Evolutionary conservation across 2,888 invertebrate species (phyloP), one percentile per base, ranked within the genome.

Genomic region (Xanthorhoe spadicearia): DNA sequence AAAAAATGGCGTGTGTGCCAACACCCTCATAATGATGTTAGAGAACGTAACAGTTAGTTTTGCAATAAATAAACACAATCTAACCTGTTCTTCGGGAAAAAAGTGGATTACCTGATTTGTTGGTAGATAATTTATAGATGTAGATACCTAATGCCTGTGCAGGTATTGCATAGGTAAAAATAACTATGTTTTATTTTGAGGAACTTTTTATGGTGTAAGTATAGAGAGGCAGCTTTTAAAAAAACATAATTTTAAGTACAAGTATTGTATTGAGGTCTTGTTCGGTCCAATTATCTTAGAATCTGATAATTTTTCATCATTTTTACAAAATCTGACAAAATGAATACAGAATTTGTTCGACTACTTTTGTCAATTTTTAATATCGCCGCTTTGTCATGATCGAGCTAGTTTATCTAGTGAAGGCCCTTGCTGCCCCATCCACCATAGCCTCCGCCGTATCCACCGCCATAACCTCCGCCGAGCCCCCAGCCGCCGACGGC

Each of bases 251-350:
- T 32, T 32, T 32, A 6, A 4, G 32, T 65, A 70, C 23, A 4
- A 23, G 23, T 23, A 61, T 58, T 64, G 67, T 77, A 82, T 81
- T 81, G 80, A 83, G 59, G 79, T 83, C 77, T 81, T 82, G 80
- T 78, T 83, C 83, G 83, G 80, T 83, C 79, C 77, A 74, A 79
- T 73, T 77, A 73, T 78, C 77, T 70, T 79, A 82, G 83, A 80
- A 85, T 87, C 83, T 88, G 88, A 89, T 85, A 86, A n/a, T n/a
- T n/a, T n/a, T 85, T 84, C 83, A 85, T 89, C 88, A 89, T 90
- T 90, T 90, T 88, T 75, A 77, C 77, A 62, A 74, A 81, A 79
- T 72, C 72, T 78, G 75, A 72, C 70, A 87, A 91, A 90, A 91
- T 86, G 88, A 88, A 79, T 87, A 84, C 86, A 89, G 87, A 88